These are phyloP conservation scores for Thamnaconus septentrionalis DNA, from an alignment of 2,113 vertebrate genomes.

Conservation along the genomic window DNA sequence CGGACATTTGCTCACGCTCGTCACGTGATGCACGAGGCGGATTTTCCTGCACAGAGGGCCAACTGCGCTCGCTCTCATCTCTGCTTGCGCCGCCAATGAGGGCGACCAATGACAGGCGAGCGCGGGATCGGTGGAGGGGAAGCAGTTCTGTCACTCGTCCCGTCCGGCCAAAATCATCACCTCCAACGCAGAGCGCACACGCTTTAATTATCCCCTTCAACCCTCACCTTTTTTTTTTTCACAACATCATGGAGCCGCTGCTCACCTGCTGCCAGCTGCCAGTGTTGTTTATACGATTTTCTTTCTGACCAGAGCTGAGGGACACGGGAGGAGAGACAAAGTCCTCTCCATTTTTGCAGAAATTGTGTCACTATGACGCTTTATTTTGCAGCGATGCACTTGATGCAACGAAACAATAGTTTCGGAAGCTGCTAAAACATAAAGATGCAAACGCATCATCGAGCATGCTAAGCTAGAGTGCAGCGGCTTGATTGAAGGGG, in stretches of 20 bases:
- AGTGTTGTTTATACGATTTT: constrained; percentile 52
- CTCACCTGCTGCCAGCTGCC: constrained; percentile 25
- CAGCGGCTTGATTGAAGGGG: no score
- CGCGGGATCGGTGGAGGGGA: neutral
- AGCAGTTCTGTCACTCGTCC: no score
- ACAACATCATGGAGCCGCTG: neutral
- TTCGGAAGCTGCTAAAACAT: no score
- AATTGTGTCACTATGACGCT: constrained; percentile 13
- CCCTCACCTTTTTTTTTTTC: neutral
- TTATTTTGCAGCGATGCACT: constrained; percentile 3
- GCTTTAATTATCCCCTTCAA: constrained; percentile 6
- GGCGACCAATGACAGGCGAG: constrained; percentile 5
- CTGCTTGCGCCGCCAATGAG: neutral
- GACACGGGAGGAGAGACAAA: constrained; percentile 14
- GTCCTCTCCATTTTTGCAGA: constrained; percentile 7
- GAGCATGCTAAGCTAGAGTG: no score
- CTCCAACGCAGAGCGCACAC: neutral
- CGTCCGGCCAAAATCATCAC: neutral
- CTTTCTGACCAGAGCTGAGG: constrained; percentile 30
- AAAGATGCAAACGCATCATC: no score
- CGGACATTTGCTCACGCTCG: constrained; percentile 43
- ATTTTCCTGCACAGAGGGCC: constrained; percentile 29
- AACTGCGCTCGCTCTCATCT: constrained; percentile 6
- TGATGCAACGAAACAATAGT: no score
- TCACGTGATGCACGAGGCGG: constrained; percentile 32